These are phyloP conservation scores for Oikopleura albicans DNA, from an alignment of 23 tunicate genomes.

Conservation along the genomic window DNA sequence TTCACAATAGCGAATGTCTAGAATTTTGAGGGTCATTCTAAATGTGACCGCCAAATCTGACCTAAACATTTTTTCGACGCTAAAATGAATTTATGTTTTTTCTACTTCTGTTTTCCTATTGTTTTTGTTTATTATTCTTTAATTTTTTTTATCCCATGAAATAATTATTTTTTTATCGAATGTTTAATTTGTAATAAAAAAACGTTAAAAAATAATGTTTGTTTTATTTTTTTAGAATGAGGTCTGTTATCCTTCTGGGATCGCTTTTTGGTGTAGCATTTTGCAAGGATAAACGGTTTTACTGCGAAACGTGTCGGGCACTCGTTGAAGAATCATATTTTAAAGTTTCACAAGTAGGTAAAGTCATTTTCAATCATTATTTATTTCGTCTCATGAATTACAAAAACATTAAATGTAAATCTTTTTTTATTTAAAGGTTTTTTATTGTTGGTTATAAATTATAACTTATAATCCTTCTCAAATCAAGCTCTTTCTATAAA, in stretches of 20 bases:
- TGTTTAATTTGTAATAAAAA: not conserved
- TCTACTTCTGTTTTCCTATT: too few relatives aligned
- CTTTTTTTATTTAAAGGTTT: not conserved
- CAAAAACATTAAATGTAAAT: not conserved
- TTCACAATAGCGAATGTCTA: too few relatives aligned
- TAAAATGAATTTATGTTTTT: too few relatives aligned
- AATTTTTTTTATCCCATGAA: not conserved
- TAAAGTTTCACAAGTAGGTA: conserved; percentile 1
- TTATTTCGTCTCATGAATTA: not conserved
- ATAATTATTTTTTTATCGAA: not conserved
- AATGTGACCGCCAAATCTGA: too few relatives aligned
- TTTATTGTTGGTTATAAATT: too few relatives aligned
- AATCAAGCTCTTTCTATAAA: not conserved
- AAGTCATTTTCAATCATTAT: not conserved
- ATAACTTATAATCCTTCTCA: too few relatives aligned
- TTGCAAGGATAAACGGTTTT: not conserved
- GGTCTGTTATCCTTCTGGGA: not conserved
- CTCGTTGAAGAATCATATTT: not conserved
- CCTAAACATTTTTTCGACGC: too few relatives aligned
- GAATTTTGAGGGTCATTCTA: too few relatives aligned
- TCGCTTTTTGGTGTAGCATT: not conserved
- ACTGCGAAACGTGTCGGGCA: not conserved
- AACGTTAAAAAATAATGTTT: too few relatives aligned
- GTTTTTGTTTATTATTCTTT: too few relatives aligned
- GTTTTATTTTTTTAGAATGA: not conserved